phyloP scores from a whole-genome alignment of 2,113 vertebrate genomes.

The Phocoena sinus region DNA sequence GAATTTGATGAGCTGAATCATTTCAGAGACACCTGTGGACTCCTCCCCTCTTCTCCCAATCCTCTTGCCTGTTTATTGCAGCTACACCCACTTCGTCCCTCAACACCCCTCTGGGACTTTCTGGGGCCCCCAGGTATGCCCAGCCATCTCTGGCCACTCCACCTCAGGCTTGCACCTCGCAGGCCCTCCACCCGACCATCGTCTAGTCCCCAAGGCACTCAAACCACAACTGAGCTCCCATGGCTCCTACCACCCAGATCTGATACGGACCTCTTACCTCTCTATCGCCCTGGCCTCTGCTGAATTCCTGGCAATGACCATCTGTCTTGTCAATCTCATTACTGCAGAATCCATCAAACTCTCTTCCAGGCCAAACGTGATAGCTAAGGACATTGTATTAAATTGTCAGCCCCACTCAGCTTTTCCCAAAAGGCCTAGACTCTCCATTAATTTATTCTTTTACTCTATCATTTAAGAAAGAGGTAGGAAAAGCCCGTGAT shows the following conservation, averaged over 20 bases:
- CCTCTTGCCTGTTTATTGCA: fast-evolving
- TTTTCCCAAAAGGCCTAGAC: slow-evolving; percentile 50
- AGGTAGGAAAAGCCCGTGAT: not conserved
- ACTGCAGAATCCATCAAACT: slow-evolving; percentile 56
- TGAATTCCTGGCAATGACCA: slow-evolving; percentile 56
- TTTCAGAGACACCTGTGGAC: fast-evolving
- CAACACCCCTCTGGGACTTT: not conserved
- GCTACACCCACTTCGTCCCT: not conserved
- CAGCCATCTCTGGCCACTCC: not conserved
- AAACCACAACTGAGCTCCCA: not conserved
- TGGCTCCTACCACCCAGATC: not conserved
- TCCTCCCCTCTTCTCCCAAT: fast-evolving
- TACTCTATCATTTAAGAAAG: not conserved
- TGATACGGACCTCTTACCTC: not conserved
- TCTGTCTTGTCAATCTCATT: slow-evolving; percentile 63
- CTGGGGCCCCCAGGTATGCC: fast-evolving
- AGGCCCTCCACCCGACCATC: not conserved
- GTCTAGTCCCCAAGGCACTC: not conserved
- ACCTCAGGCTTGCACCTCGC: fast-evolving
- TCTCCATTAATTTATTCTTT: not conserved
- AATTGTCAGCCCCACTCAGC: slow-evolving; percentile 60
- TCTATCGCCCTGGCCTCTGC: slow-evolving; percentile 54
- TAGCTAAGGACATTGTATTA: not conserved
- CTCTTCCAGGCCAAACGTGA: slow-evolving; percentile 38
- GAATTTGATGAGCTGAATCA: not conserved